Conservation (phyloP, 2,888 invertebrate species). For the Oxytorus armatus region DNA sequence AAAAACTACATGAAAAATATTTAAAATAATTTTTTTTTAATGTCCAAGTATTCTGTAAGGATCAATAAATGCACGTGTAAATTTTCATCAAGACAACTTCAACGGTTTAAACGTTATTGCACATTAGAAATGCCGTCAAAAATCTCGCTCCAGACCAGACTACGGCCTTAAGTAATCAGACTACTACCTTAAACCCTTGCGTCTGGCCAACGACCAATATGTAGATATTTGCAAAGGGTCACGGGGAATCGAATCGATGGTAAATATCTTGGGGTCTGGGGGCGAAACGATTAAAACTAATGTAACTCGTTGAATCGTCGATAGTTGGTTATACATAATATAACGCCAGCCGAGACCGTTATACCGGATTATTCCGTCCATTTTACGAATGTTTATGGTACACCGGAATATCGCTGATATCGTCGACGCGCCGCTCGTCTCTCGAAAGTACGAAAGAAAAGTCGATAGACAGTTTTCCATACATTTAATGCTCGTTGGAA, state of each 20-base stretch:
- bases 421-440: too few species aligned
- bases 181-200: too few species aligned
- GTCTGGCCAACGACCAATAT: neutral
- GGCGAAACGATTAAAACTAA: slow-evolving; percentile 38
- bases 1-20: too few species aligned
- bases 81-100: too few species aligned
- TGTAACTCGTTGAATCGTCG: slow-evolving; percentile 32
- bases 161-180: too few species aligned
- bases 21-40: too few species aligned
- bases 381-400: slow-evolving; percentile 16
- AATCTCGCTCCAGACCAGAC: too few species aligned
- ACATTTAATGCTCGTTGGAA: slow-evolving; percentile 14
- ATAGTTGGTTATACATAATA: slow-evolving; percentile 19
- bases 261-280: slow-evolving; percentile 17
- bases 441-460: slow-evolving; percentile 11
- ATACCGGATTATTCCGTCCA: slow-evolving; percentile 22
- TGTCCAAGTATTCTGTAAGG: too few species aligned
- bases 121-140: too few species aligned
- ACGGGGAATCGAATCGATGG: slow-evolving; percentile 20
- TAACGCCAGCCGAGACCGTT: slow-evolving; percentile 11
- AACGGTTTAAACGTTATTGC: too few species aligned
- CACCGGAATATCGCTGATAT: slow-evolving; percentile 16
- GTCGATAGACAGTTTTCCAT: slow-evolving; percentile 27
- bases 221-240: too few species aligned
- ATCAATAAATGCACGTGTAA: too few species aligned